Conservation (phyloP, 2,888 invertebrate genomes). For the Meloe dianella region DNA sequence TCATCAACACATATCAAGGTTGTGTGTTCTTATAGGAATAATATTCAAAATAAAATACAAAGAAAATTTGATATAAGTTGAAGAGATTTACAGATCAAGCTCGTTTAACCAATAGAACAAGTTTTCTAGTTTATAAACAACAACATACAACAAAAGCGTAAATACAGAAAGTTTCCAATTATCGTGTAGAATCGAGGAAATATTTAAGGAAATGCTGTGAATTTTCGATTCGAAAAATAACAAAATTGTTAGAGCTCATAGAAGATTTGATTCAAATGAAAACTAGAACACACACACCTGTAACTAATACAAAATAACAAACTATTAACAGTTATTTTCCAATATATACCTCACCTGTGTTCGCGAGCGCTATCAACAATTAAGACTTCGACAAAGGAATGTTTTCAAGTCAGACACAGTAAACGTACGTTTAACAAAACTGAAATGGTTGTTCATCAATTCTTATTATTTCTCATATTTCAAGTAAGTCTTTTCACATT, state of each 20-base stretch:
- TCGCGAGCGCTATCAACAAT: background rate
- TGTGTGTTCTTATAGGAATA: background rate
- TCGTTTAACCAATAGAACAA: background rate
- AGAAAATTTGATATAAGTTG: no score
- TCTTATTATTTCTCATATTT: background rate
- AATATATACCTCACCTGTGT: background rate
- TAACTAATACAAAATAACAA: background rate
- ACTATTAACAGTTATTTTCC: background rate
- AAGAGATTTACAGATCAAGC: no score
- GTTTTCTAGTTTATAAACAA: no score
- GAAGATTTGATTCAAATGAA: background rate
- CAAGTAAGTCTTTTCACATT: background rate
- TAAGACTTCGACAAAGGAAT: background rate
- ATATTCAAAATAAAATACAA: background rate
- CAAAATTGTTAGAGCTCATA: no score
- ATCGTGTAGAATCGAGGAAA: no score
- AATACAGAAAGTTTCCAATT: no score
- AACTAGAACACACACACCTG: background rate
- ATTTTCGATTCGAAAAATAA: no score
- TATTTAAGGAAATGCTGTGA: no score
- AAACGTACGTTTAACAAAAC: background rate
- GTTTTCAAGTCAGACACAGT: background rate
- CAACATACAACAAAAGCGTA: no score
- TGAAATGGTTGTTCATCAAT: background rate
- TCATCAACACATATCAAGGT: constrained; percentile 3